These are phyloP conservation scores for Mactra quadrangularis DNA, from an alignment of 1,140 invertebrate species.

Conservation along the genomic window DNA sequence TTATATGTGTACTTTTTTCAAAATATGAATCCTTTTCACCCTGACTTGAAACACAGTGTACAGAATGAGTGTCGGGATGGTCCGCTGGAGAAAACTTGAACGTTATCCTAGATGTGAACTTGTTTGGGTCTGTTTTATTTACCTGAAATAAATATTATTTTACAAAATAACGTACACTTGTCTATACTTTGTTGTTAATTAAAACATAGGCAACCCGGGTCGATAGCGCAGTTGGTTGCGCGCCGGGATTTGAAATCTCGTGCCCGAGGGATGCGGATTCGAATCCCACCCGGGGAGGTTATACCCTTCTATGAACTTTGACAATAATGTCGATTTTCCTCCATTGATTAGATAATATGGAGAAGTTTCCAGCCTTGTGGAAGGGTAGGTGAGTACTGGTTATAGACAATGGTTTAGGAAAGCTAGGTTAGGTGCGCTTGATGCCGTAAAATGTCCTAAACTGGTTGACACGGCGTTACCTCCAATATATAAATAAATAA, in stretches of 20 bases:
- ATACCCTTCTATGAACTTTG: too few relatives aligned
- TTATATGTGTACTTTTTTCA: constrained; percentile 5
- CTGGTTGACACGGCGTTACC: too few relatives aligned
- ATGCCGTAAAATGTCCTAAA: too few relatives aligned
- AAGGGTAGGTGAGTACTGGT: too few relatives aligned
- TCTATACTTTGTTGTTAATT: background rate
- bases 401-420: too few relatives aligned
- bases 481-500: too few relatives aligned
- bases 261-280: background rate
- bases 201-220: background rate
- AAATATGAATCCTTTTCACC: constrained; percentile 12
- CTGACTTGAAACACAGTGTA: constrained; percentile 43
- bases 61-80: constrained; percentile 22
- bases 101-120: constrained; percentile 18
- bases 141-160: constrained; percentile 13
- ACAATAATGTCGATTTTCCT: too few relatives aligned
- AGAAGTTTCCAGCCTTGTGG: too few relatives aligned
- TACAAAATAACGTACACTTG: too few relatives aligned
- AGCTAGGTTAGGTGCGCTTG: too few relatives aligned
- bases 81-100: constrained; percentile 33
- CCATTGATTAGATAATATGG: too few relatives aligned
- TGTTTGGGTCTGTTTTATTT: background rate
- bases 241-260: background rate
- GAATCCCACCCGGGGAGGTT: background rate
- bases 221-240: background rate